Percentiles rank a stretch among this genome's conserved stretches.
These are phyloP conservation scores for Yponomeuta malinellus DNA, from an alignment of 2,888 invertebrate species.

Conservation along the genomic window DNA sequence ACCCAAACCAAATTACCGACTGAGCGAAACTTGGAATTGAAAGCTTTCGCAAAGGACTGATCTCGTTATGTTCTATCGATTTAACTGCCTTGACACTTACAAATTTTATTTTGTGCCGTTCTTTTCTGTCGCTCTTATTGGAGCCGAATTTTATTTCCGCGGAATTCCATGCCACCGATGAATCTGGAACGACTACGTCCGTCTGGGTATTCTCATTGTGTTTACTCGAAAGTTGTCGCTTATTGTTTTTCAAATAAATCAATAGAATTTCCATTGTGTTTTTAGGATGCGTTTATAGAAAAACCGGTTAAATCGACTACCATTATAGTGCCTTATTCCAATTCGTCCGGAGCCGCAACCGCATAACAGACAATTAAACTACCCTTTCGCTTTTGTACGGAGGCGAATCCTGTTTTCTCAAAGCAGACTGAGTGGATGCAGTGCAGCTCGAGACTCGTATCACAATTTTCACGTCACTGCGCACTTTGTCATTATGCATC, in stretches of 20 bases:
- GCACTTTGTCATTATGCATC: conserved; percentile 74
- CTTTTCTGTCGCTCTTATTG: conserved; percentile 43
- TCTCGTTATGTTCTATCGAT: conserved; percentile 58
- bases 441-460: conserved; percentile 29
- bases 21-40: conserved; percentile 44
- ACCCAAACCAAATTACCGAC: conserved; percentile 51
- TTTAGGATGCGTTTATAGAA: neutral
- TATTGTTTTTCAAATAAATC: neutral
- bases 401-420: neutral
- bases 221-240: neutral
- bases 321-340: neutral
- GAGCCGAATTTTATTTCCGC: conserved; percentile 7
- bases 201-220: conserved; percentile 2
- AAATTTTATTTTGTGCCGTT: conserved; percentile 55
- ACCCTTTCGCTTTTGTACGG: neutral
- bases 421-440: neutral
- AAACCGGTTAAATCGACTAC: neutral
- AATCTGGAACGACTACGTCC: neutral
- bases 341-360: neutral
- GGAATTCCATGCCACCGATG: conserved; percentile 4
- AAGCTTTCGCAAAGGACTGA: conserved; percentile 45
- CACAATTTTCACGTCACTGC: conserved; percentile 73
- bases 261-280: neutral
- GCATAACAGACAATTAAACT: conserved; percentile 3
- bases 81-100: conserved; percentile 68